A percentile compares a stretch with the other conserved stretches of the same genome.
phyloP scores from a whole-genome alignment of 2,797 vertebrate genomes.

The Lepilemur septentrionalis region DNA sequence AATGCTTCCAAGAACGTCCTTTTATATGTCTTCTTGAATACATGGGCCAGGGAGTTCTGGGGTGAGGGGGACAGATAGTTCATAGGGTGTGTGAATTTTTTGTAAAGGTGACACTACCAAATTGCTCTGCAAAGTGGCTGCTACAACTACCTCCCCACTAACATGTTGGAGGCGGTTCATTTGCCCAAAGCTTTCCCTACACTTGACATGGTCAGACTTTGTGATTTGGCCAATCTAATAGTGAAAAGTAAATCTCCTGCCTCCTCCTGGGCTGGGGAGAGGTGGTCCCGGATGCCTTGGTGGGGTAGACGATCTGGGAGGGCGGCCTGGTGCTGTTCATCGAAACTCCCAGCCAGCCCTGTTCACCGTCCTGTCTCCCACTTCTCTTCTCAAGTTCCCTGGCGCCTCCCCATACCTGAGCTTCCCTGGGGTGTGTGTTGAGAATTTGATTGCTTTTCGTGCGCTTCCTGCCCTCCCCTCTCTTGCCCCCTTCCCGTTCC shows the following conservation, averaged over 20 bases:
- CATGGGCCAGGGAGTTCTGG: not conserved
- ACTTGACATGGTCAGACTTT: not conserved
- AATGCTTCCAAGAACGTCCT: not conserved
- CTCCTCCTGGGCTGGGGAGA: not conserved
- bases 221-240: not conserved
- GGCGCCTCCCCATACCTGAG: not conserved
- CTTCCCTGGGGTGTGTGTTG: not conserved
- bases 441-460: not conserved
- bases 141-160: not conserved
- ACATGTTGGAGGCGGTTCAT: not conserved
- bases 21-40: not conserved
- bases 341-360: not conserved
- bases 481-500: not conserved
- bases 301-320: not conserved
- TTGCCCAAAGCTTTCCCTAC: not conserved
- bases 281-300: not conserved
- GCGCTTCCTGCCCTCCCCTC: not conserved
- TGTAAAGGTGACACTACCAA: not conserved
- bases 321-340: not conserved
- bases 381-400: not conserved
- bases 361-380: not conserved
- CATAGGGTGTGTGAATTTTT: not conserved
- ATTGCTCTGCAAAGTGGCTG: too few relatives aligned
- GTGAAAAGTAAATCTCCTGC: not conserved
- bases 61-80: not conserved